These are phyloP conservation scores for Hymenopus coronatus DNA, from an alignment of 2,888 invertebrate genomes.

Conservation along the genomic window DNA sequence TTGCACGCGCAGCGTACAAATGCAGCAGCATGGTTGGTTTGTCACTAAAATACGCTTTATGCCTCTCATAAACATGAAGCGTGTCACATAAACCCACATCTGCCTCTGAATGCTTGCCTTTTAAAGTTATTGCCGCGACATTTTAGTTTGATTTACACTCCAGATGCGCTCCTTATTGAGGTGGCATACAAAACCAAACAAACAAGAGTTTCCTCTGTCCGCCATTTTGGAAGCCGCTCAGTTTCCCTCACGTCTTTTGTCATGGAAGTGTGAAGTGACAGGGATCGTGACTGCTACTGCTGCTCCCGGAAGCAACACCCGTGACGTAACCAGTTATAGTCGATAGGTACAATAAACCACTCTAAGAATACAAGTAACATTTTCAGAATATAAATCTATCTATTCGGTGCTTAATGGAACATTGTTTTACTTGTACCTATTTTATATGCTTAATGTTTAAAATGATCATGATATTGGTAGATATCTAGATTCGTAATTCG, in stretches of 20 bases:
- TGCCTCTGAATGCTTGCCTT: neutral
- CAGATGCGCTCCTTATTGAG: neutral
- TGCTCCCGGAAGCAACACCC: neutral
- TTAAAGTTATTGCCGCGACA: neutral
- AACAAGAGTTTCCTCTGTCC: neutral
- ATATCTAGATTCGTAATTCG: too few species aligned
- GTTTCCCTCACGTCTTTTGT: neutral
- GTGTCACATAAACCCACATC: neutral
- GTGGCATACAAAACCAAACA: neutral
- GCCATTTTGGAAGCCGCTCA: neutral
- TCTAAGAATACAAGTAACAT: neutral
- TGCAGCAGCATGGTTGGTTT: neutral
- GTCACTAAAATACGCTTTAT: neutral
- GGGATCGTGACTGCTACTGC: neutral
- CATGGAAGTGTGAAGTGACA: neutral
- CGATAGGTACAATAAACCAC: neutral
- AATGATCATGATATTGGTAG: too few species aligned
- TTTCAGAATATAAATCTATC: too few species aligned
- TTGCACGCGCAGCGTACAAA: neutral
- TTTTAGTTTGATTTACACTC: neutral
- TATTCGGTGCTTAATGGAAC: too few species aligned
- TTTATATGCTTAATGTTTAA: too few species aligned
- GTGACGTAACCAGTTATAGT: neutral
- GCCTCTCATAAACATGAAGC: neutral
- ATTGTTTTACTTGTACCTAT: too few species aligned